Evolutionary conservation across 2,113 vertebrate species (phyloP), one percentile per base, ranked within the genome.

Genomic region (Zosterops hypoxanthus): DNA sequence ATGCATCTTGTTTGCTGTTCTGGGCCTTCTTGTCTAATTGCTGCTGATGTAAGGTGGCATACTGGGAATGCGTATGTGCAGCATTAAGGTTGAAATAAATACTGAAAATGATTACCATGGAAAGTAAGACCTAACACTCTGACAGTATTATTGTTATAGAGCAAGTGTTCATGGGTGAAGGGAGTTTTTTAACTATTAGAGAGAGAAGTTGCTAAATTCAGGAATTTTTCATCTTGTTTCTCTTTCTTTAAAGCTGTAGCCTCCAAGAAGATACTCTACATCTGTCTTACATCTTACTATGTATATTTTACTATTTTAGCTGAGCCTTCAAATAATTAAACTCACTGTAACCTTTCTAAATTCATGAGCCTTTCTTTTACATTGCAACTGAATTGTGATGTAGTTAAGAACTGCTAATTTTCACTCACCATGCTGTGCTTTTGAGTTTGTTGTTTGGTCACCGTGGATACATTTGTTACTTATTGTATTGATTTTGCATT

Each of bases 401-500:
- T 69, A 66, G 63, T 77, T 64, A 84, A 39, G 88, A 94, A 96
- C 89, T 96, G 83, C 65, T 96, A 66, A 65, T 97, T 96, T 87
- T 94, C 78, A 82, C 91, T 95, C 70, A 57, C 41, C 15, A 4
- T 36, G 39, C 92, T 81, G 94, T 80, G 90, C 95, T 96, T 97
- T 95, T 90, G 92, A 95, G 81, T 96, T 95, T 95, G 69, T 91
- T 95, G 42, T 94, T 97, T 70, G 50, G 79, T 97, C 96, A 73
- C 97, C 47, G 68, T 97, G 97, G 97, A 92, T 96, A 96, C 94
- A 66, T 97, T 94, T 97, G 94, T 94, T 96, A 66, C 82, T 94
- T 96, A 73, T 46, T 96, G 90, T 83, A 93, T 96, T 41, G 69
- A 92, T 72, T 96, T 93, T 91, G 61, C 75, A 85, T 97, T 97